These are phyloP conservation scores for Scatophagus argus DNA, from an alignment of 2,113 vertebrate genomes.

Conservation along the genomic window DNA sequence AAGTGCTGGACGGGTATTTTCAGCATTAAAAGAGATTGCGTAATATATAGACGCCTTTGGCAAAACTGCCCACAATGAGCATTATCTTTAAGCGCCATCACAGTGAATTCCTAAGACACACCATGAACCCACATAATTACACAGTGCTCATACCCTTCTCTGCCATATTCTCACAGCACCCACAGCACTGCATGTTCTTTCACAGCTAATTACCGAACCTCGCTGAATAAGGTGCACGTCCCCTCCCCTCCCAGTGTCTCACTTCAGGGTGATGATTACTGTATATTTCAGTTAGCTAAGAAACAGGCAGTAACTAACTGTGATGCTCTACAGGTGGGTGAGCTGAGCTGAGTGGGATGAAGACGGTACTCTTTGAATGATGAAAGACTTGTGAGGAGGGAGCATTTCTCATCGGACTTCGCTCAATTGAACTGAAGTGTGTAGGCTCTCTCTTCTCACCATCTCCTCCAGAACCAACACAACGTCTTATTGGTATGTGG, in stretches of 20 bases:
- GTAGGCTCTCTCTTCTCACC: conserved; percentile 24
- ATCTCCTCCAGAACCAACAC: conserved; percentile 29
- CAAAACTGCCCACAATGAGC: conserved; percentile 64
- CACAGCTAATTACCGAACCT: conserved; percentile 76
- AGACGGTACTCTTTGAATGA: conserved; percentile 41
- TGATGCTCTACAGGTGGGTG: conserved; percentile 59
- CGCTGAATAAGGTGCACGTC: conserved; percentile 53
- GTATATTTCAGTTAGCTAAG: conserved; percentile 45
- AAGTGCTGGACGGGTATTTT: conserved; percentile 56
- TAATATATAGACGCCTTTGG: conserved; percentile 65
- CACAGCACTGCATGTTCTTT: conserved; percentile 68
- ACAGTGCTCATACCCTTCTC: conserved; percentile 63
- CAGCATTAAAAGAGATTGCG: conserved; percentile 53
- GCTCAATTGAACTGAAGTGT: conserved; percentile 26
- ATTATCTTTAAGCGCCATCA: conserved; percentile 78
- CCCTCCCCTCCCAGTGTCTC: conserved; percentile 36
- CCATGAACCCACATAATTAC: conserved; percentile 80
- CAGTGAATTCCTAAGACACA: conserved; percentile 61
- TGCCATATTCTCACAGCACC: conserved; percentile 60
- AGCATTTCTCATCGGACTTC: conserved; percentile 41
- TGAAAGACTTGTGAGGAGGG: conserved; percentile 50
- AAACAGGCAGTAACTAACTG: conserved; percentile 27
- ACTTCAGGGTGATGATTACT: conserved; percentile 58
- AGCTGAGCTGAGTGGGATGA: conserved; percentile 43
- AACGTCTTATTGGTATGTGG: conserved; percentile 20